Evolutionary conservation across 2,797 vertebrate species (phyloP).

Genomic region (Notolepis coatsorum): DNA sequence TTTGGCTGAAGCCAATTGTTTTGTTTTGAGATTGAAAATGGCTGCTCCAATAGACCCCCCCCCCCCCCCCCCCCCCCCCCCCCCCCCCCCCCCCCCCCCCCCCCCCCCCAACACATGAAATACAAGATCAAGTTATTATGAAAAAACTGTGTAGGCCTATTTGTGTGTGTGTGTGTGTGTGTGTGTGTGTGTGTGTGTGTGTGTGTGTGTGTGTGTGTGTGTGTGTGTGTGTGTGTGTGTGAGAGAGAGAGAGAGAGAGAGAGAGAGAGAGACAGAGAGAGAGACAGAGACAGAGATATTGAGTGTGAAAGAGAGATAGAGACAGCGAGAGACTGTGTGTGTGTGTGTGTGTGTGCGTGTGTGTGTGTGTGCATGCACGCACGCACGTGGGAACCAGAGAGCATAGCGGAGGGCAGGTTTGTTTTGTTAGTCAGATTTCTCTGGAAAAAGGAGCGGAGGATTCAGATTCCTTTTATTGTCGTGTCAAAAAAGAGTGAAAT

Average conservation of each 20-base stretch:
- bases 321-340: background rate
- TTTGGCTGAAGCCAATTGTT: background rate
- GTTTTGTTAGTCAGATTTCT: conserved; percentile 69
- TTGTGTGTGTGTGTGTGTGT: conserved; percentile 8
- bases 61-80: background rate
- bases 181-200: background rate
- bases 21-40: conserved; percentile 2
- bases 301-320: background rate
- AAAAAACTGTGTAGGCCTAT: background rate
- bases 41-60: background rate
- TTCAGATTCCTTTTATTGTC: no score
- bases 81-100: background rate
- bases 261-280: no score
- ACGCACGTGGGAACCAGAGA: background rate
- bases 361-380: background rate
- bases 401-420: conserved; percentile 44
- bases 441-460: conserved; percentile 46
- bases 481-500: conserved; percentile 42
- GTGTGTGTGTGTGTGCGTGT: conserved; percentile 1
- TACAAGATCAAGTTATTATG: conserved; percentile 23
- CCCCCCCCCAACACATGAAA: conserved; percentile 18
- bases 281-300: background rate
- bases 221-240: background rate
- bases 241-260: background rate
- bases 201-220: background rate